Percentiles rank a stretch among this genome's conserved stretches.
phyloP scores from a whole-genome alignment of 2,113 vertebrate genomes.

The Bambusicola thoracicus region DNA sequence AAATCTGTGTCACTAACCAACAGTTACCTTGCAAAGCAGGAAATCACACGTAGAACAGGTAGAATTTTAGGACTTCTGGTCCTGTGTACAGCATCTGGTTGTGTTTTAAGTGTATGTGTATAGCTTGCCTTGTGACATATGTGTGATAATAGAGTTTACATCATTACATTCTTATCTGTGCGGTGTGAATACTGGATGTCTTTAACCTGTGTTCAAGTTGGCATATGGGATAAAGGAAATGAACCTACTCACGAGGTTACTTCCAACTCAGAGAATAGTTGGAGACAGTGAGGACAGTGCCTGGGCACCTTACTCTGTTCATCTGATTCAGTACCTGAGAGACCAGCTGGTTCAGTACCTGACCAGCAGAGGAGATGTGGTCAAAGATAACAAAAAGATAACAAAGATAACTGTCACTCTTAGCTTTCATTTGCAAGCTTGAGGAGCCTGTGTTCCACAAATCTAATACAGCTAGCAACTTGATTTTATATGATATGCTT shows the following conservation, averaged over 20 bases:
- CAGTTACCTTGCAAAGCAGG: not conserved
- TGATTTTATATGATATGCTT: not conserved
- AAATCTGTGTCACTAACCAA: not conserved
- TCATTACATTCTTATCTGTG: not conserved
- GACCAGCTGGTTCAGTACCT: not conserved
- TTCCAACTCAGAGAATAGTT: not conserved
- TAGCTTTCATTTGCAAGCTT: not conserved
- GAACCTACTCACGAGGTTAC: not conserved
- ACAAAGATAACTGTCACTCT: too few relatives aligned
- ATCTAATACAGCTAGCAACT: accelerated
- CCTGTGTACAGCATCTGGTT: not conserved
- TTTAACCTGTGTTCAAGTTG: not conserved
- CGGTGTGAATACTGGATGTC: not conserved
- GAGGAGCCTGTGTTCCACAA: not conserved
- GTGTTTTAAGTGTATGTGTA: not conserved
- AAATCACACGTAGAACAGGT: not conserved
- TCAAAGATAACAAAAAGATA: too few relatives aligned
- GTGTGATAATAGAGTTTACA: not conserved
- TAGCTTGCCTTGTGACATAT: not conserved
- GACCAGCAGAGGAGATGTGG: not conserved
- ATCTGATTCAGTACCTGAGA: not conserved
- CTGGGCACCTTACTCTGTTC: not conserved
- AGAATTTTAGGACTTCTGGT: not conserved
- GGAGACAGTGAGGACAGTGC: not conserved
- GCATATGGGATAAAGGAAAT: not conserved